Evolutionary conservation across 2,113 vertebrate genomes (phyloP), one percentile per base, ranked within the genome.

Genomic region (Beaufortia kweichowensis): DNA sequence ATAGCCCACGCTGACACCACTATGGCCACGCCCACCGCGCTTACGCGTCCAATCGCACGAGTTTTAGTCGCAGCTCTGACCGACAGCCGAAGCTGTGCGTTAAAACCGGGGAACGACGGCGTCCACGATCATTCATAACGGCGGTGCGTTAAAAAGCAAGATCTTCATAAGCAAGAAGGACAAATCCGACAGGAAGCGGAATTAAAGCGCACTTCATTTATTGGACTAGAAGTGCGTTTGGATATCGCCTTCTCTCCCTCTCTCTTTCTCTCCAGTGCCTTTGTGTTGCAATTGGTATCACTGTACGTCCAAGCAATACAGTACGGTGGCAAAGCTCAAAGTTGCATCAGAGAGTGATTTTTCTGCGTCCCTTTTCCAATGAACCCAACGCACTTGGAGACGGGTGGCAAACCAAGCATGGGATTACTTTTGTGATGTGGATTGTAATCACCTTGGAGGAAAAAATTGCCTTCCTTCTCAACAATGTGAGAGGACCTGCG

Each of bases 401-500:
- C 80, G 81, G 60, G 81, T 82, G 87, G 83, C 84, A 79, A 81
- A 82, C 82, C 80, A 83, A 87, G 81, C 84, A 91, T 92, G 90
- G 90, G 82, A 92, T 88, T 91, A 89, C 85, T 84, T 83, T 70
- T 89, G 88, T 90, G 88, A 91, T 92, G 91, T 88, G 90, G 90
- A 90, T 89, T 87, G 87, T 79, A 79, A 85, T 50, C 79, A n/a
- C 73, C 15, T 66, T 73, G 80, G 86, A 89, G 78, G 84, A 86
- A 83, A 84, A 80, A 78, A 81, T 81, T 83, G 80, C 78, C 84
- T 82, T 83, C 78, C 80, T 82, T 78, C 84, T 86, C 85, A 90
- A 90, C 85, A 88, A 92, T 91, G 91, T 90, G 89, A 90, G 76
- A 82, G 83, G 87, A 79, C 83, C 69, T 74, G 85, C 87, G 59